Conservation (phyloP, 2,113 vertebrate genomes). For the Dicentrarchus labrax region DNA sequence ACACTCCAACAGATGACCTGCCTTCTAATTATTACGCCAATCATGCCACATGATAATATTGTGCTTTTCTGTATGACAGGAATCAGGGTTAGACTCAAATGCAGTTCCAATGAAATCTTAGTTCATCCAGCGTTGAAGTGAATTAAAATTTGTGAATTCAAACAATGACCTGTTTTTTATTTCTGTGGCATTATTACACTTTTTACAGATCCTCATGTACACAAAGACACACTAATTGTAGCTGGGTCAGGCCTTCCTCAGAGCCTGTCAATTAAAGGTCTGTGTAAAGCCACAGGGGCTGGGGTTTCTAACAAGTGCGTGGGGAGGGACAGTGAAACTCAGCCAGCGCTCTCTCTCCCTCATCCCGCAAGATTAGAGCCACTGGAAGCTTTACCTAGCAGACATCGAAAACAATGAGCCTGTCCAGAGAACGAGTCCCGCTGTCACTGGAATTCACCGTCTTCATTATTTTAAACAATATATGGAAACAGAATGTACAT, state of each 20-base stretch:
- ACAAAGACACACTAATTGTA: conserved; percentile 28
- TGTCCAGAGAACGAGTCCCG: not conserved
- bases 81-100: conserved; percentile 80
- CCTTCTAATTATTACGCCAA: conserved; percentile 53
- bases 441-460: not conserved
- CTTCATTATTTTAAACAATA: not conserved
- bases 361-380: conserved; percentile 2
- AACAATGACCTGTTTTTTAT: conserved; percentile 50
- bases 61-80: conserved; percentile 77
- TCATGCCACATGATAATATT: conserved; percentile 51
- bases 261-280: conserved; percentile 59
- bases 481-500: not conserved
- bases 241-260: conserved; percentile 33
- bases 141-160: conserved; percentile 82
- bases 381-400: conserved; percentile 16
- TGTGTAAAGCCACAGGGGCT: conserved; percentile 59
- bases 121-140: conserved; percentile 78
- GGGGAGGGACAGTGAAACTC: conserved; percentile 65
- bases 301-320: conserved; percentile 62
- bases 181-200: not conserved
- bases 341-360: conserved; percentile 22
- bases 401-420: not conserved
- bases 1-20: conserved; percentile 63
- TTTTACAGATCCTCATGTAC: not conserved
- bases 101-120: conserved; percentile 72